Evolutionary conservation across 2,888 invertebrate species (phyloP).

Genomic region (Gymnosoma rotundatum): DNA sequence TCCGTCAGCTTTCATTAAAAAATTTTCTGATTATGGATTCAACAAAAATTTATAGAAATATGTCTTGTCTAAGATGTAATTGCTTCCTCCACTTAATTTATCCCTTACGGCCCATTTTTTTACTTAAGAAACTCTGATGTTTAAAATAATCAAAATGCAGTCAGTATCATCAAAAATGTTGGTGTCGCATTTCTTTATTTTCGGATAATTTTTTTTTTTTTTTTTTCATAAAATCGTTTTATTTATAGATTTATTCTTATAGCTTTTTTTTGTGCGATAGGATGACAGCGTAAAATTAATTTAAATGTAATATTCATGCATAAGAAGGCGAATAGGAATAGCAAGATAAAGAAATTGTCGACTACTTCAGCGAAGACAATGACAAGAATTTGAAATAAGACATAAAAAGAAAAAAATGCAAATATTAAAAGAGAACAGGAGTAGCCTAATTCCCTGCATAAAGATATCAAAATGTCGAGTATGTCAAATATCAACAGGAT

Average conservation of each 20-base stretch:
- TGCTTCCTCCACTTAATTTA: too few species aligned
- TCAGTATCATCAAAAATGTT: slow-evolving; percentile 32
- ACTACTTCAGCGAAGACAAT: slow-evolving; percentile 33
- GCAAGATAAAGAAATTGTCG: slow-evolving; percentile 28
- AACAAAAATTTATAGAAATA: too few species aligned
- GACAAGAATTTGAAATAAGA: slow-evolving; percentile 46
- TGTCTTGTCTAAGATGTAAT: too few species aligned
- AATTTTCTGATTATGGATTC: too few species aligned
- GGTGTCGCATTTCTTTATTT: slow-evolving; percentile 38
- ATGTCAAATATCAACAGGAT: slow-evolving; percentile 55
- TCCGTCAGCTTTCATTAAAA: too few species aligned
- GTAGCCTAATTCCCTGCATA: slow-evolving; percentile 38
- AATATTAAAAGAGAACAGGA: slow-evolving; percentile 26
- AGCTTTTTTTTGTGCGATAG: slow-evolving; percentile 46
- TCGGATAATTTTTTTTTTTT: not conserved
- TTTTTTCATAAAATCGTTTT: slow-evolving; percentile 14
- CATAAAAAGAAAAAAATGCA: slow-evolving; percentile 3
- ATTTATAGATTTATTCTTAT: slow-evolving; percentile 21
- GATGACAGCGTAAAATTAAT: slow-evolving; percentile 70
- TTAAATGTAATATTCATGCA: slow-evolving; percentile 65
- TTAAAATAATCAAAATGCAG: slow-evolving; percentile 2
- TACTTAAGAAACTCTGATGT: slow-evolving; percentile 28
- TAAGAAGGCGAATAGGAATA: slow-evolving; percentile 36
- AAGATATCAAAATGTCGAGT: slow-evolving; percentile 35
- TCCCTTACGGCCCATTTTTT: too few species aligned